Conservation (phyloP, 2,888 invertebrate genomes). For the Anagyrus pseudococci region DNA sequence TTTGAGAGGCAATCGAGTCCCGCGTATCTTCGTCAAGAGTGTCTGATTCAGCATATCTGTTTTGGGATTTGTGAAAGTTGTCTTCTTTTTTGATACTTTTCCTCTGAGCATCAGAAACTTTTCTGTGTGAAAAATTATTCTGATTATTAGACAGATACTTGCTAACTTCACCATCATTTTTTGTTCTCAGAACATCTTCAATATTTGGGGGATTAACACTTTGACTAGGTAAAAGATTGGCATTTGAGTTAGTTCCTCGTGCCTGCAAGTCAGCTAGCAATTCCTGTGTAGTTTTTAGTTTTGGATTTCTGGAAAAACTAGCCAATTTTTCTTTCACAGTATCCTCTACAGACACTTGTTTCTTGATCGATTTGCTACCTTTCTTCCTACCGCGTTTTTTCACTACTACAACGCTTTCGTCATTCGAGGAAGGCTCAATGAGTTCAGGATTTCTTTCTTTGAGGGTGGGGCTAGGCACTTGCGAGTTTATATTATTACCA, state of each 20-base stretch:
- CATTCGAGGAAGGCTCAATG: slow-evolving; percentile 44
- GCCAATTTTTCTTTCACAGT: slow-evolving; percentile 68
- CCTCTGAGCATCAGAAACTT: slow-evolving; percentile 14
- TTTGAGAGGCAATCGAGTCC: slow-evolving; percentile 39
- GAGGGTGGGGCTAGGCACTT: slow-evolving; percentile 58
- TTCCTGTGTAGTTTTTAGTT: slow-evolving; percentile 81
- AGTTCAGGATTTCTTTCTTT: slow-evolving; percentile 53
- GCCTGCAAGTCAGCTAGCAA: slow-evolving; percentile 78
- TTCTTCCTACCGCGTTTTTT: slow-evolving; percentile 69
- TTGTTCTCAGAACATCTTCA: slow-evolving; percentile 58
- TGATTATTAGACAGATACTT: slow-evolving; percentile 53
- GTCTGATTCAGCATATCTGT: slow-evolving; percentile 43
- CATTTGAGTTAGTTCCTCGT: slow-evolving; percentile 62
- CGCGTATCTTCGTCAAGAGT: slow-evolving; percentile 43
- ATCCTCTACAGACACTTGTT: slow-evolving; percentile 62
- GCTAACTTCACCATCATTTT: slow-evolving; percentile 59
- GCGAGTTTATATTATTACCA: slow-evolving; percentile 61
- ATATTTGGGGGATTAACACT: slow-evolving; percentile 51
- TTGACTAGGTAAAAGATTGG: slow-evolving; percentile 53
- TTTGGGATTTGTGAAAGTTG: slow-evolving; percentile 38
- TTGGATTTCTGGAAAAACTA: slow-evolving; percentile 68
- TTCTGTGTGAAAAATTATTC: slow-evolving; percentile 44
- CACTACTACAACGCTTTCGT: slow-evolving; percentile 50
- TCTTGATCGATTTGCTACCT: slow-evolving; percentile 66
- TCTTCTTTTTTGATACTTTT: slow-evolving; percentile 41